These are phyloP conservation scores for Carpatolechia fugitivella DNA, from an alignment of 2,888 invertebrate genomes.

Conservation along the genomic window DNA sequence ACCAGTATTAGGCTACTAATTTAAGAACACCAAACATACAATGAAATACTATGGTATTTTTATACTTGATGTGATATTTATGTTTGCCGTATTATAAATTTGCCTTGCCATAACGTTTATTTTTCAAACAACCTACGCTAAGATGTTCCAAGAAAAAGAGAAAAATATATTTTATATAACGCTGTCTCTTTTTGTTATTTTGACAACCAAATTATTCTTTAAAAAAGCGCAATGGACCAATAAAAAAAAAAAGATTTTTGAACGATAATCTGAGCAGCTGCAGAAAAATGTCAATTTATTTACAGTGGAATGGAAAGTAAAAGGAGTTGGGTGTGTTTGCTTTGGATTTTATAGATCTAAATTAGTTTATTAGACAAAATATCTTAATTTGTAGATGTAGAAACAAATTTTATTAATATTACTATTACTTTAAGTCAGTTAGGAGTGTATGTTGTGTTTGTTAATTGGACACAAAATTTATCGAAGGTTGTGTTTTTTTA, in stretches of 20 bases:
- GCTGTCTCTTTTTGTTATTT: background rate
- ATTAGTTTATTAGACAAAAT: background rate
- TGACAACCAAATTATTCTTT: background rate
- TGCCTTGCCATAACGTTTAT: background rate
- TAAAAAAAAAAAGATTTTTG: background rate
- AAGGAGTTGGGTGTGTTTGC: conserved; percentile 68
- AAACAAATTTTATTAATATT: conserved; percentile 8
- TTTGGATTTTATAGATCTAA: conserved; percentile 44
- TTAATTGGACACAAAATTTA: background rate
- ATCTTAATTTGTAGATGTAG: conserved; percentile 21
- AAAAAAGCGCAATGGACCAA: background rate
- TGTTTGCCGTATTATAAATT: background rate
- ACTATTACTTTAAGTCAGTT: conserved; percentile 18
- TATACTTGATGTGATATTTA: background rate
- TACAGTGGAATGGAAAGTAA: conserved; percentile 66
- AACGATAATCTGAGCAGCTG: conserved; percentile 9
- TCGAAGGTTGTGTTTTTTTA: conserved; percentile 17
- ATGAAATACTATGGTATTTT: no score
- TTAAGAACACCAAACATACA: no score
- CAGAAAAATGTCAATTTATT: conserved; percentile 59
- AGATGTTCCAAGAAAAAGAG: background rate
- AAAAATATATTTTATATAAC: background rate
- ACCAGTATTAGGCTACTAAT: background rate
- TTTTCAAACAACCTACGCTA: background rate
- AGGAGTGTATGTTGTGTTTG: conserved; percentile 12